phyloP scores from a whole-genome alignment of 2,113 vertebrate species.

The Ictalurus punctatus region DNA sequence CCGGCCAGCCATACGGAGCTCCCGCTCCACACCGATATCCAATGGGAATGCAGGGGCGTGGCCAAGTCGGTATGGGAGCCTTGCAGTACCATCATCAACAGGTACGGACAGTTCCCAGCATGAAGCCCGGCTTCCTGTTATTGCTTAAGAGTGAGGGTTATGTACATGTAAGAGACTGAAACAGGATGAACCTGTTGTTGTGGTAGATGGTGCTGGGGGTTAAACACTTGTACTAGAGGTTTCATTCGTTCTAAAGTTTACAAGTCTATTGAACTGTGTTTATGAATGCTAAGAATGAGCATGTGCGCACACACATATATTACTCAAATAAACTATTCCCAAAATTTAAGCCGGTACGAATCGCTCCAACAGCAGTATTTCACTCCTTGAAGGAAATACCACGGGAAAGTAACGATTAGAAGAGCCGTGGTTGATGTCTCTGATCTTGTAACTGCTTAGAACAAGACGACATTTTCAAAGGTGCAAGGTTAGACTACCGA shows the following conservation, averaged over 20 bases:
- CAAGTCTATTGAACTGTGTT: not conserved
- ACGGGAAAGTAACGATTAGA: not conserved
- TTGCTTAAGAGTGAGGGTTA: not conserved
- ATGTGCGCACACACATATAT: too few species aligned
- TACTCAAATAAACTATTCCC: too few species aligned
- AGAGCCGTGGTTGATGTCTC: not conserved
- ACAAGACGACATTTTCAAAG: not conserved
- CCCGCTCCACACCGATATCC: conserved; percentile 86
- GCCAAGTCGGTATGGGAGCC: conserved; percentile 81
- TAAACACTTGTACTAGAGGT: not conserved
- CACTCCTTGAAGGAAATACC: not conserved
- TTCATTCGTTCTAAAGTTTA: not conserved
- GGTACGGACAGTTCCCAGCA: conserved; percentile 65
- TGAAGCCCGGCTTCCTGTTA: not conserved
- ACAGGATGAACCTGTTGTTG: not conserved
- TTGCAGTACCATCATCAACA: conserved; percentile 93
- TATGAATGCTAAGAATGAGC: not conserved
- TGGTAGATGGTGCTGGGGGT: not conserved
- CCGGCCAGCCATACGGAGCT: conserved; percentile 81
- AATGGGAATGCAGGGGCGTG: conserved; percentile 82
- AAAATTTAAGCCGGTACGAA: too few species aligned
- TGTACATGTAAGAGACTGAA: not conserved
- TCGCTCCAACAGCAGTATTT: not conserved
- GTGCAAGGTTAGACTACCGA: too few species aligned
- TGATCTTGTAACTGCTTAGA: not conserved